Evolutionary conservation across 2,888 invertebrate species (phyloP), one percentile per base, ranked within the genome.

Genomic region (Dolichomitus sp.): DNA sequence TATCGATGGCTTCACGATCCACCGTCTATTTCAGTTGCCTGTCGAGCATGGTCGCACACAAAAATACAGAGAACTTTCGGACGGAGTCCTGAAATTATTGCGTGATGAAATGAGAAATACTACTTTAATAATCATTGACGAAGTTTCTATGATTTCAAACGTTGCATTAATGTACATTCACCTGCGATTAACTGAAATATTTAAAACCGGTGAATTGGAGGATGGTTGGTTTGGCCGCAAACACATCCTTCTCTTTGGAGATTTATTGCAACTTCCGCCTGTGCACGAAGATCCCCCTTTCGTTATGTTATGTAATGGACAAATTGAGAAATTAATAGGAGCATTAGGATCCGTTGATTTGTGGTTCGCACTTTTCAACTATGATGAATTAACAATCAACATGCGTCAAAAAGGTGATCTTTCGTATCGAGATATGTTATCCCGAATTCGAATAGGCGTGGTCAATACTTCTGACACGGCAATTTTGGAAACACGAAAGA

Each of bases 211-310:
- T 6, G 88, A 90, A 19, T 68, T 54, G 9, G 80, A 86, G 37
- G 82, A 90, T 84, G 89, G 90, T 7, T 91, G 90, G 90, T 92
- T 91, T 81, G 90, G 90, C 27, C 85, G 83, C 73, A 89, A 83
- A 80, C 86, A 90, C 75, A 81, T 91, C 57, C 12, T 91, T 30
- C 65, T 91, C 6, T 87, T 92, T 63, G 90, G 91, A 23, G 91
- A 92, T 85, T 87, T 91, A 17, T 81, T 92, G 30, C 91, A 92
- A 81, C 85, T 91, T 11, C 90, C 90, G 9, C 90, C 90, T 3
- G 89, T 90, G 30, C 85, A 84, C 63, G 87, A 90, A 83, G 73
- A 87, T 42, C 89, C 90, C 7, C 81, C 88, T 14, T 91, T 87
- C 75, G 80, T 86, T 59, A 83, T 87, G 82, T 76, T 92, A 54